Conservation (phyloP, 2,113 vertebrate species). For the Zosterops pallidus region DNA sequence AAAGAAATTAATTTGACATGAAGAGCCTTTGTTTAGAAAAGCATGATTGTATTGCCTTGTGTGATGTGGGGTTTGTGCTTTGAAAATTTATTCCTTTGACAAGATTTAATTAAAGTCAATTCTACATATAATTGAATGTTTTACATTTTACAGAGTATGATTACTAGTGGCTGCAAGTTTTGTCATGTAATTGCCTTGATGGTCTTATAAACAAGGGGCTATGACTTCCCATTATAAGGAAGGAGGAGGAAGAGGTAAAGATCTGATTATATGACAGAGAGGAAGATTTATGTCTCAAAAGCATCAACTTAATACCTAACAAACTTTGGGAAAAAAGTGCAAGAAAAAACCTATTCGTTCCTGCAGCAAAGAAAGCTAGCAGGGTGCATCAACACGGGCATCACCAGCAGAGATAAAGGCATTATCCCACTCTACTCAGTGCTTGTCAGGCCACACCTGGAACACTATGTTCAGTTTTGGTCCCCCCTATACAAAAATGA, state of each 20-base stretch:
- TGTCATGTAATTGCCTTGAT: slow-evolving; percentile 52
- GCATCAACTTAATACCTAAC: background rate
- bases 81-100: slow-evolving; percentile 54
- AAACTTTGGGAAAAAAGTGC: background rate
- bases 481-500: background rate
- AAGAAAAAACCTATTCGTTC: background rate
- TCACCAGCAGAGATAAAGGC: background rate
- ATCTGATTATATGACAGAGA: background rate
- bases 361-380: background rate
- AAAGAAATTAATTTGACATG: slow-evolving; percentile 53
- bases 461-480: background rate
- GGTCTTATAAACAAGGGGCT: slow-evolving; percentile 42
- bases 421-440: background rate
- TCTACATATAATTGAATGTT: background rate
- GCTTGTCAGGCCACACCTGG: background rate
- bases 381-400: background rate
- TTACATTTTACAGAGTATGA: slow-evolving; percentile 23
- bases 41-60: background rate
- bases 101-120: slow-evolving; percentile 59
- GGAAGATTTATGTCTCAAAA: background rate
- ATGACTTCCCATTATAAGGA: slow-evolving; percentile 31
- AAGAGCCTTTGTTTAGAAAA: slow-evolving; percentile 13
- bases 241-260: slow-evolving; percentile 24
- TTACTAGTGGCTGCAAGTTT: slow-evolving; percentile 15
- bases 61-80: slow-evolving; percentile 36